These are phyloP conservation scores for Apodemia mormo DNA, from an alignment of 2,888 invertebrate species.

Conservation along the genomic window DNA sequence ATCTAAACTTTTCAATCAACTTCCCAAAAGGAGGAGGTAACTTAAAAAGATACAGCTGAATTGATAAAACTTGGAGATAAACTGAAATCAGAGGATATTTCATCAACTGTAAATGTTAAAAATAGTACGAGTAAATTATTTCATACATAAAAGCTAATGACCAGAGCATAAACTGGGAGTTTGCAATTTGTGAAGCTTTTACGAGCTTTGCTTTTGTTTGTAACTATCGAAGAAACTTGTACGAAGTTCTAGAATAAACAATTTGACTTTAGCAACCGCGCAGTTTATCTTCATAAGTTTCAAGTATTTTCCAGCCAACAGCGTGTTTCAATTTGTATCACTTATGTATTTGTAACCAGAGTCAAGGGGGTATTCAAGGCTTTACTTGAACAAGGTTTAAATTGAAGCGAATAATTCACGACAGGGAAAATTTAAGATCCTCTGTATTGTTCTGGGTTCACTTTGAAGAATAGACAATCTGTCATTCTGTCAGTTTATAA, in stretches of 20 bases:
- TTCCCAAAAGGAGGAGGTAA: no score
- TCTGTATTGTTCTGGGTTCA: no score
- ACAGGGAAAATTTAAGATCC: no score
- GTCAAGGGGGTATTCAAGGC: not conserved
- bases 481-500: no score
- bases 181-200: conserved; percentile 12
- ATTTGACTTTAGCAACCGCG: conserved; percentile 30
- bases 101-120: no score
- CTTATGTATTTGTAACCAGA: not conserved
- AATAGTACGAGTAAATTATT: not conserved
- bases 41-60: no score
- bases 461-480: no score
- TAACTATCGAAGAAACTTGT: conserved; percentile 20
- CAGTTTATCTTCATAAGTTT: conserved; percentile 29
- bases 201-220: conserved; percentile 17
- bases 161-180: not conserved
- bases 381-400: not conserved
- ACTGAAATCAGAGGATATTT: no score
- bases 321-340: conserved; percentile 7
- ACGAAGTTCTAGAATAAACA: conserved; percentile 25
- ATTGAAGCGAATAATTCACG: no score
- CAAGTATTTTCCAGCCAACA: not conserved
- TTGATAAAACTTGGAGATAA: no score
- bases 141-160: not conserved
- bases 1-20: no score